Conservation (phyloP, 2,888 invertebrate species). For the Steinernema scapterisci region DNA sequence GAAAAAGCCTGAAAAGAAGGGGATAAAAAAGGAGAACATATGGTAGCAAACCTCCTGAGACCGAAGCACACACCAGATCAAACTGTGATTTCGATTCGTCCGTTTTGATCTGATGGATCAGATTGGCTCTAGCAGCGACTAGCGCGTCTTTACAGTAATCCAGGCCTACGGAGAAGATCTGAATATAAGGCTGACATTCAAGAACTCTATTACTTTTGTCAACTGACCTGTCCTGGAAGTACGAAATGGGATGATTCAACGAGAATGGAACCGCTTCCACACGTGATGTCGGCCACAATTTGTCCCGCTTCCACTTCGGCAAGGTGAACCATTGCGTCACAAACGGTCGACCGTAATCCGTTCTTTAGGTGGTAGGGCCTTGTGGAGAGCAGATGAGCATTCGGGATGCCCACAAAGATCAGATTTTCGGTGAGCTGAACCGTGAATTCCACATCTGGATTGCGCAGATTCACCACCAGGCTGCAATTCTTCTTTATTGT, state of each 20-base stretch:
- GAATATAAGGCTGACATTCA: too few species aligned
- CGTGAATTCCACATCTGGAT: not conserved
- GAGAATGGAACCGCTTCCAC: conserved; percentile 9
- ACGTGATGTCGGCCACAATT: conserved; percentile 3
- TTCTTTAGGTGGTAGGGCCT: not conserved
- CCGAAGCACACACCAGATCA: not conserved
- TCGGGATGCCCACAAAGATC: not conserved
- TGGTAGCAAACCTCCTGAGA: too few species aligned
- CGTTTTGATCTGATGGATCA: not conserved
- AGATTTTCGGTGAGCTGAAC: conserved; percentile 6
- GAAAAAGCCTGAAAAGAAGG: not conserved
- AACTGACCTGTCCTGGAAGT: not conserved
- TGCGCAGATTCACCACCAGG: not conserved
- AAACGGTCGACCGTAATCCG: conserved; percentile 11
- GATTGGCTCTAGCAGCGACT: not conserved
- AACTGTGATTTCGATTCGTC: not conserved
- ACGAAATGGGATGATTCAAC: conserved; percentile 6
- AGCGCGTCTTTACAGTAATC: not conserved
- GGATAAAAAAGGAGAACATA: not conserved
- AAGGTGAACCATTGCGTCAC: conserved; percentile 6
- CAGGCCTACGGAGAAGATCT: conserved; percentile 1
- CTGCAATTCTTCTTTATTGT: not conserved
- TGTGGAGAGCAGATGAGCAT: not conserved
- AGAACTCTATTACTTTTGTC: not conserved
- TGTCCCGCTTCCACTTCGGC: not conserved